Conservation (phyloP, 1,140 invertebrate genomes). For the Anagrus nilaparvatae region DNA sequence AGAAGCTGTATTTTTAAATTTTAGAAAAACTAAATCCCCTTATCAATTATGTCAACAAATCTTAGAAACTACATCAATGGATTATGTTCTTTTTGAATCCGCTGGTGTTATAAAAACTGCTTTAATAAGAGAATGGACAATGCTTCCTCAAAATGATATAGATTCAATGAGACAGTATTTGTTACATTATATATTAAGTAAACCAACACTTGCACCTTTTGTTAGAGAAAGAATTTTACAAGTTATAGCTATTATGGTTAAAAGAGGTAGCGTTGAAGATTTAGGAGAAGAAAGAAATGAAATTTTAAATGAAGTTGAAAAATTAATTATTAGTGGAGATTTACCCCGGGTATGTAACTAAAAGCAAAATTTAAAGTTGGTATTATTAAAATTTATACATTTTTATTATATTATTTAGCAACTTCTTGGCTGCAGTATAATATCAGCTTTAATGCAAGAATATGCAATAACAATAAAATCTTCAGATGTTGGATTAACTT, state of each 20-base stretch:
- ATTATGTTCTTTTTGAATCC: constrained; percentile 81
- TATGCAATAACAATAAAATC: constrained; percentile 77
- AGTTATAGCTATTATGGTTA: constrained; percentile 79
- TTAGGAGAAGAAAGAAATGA: constrained; percentile 54
- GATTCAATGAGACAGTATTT: constrained; percentile 67
- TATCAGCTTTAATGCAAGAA: constrained; percentile 75
- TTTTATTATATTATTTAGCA: constrained; percentile 41
- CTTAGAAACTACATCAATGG: constrained; percentile 64
- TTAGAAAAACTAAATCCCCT: constrained; percentile 71
- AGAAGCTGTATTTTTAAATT: constrained; percentile 68
- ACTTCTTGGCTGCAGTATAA: constrained; percentile 69
- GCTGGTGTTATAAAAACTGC: constrained; percentile 74
- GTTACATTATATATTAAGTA: constrained; percentile 62
- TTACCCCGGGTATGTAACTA: constrained; percentile 38
- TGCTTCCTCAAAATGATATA: constrained; percentile 56
- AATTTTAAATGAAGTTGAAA: constrained; percentile 65
- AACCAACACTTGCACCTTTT: constrained; percentile 48
- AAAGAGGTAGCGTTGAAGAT: constrained; percentile 66
- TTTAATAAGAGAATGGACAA: constrained; percentile 71
- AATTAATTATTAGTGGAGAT: constrained; percentile 56
- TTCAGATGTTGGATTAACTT: constrained; percentile 73
- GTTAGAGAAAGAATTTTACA: constrained; percentile 61
- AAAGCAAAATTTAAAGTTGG: neutral
- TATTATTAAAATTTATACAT: constrained; percentile 6
- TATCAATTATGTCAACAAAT: constrained; percentile 73